Evolutionary conservation across 2,888 invertebrate genomes (phyloP), one percentile per base, ranked within the genome.

Genomic region (Labia minor): DNA sequence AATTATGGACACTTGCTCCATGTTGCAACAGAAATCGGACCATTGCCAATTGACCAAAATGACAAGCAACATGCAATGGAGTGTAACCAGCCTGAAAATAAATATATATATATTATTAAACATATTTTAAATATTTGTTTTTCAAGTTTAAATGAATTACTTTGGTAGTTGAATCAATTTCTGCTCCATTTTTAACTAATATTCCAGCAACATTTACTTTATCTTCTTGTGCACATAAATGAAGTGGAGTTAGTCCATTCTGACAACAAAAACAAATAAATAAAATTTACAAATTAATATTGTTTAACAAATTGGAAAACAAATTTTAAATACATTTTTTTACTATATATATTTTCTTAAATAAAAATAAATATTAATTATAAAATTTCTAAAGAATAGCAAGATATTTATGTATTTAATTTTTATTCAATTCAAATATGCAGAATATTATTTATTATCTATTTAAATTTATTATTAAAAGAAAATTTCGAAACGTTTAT

Each of bases 21-120:
- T 93, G 90, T 70, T 92, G 92, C 63, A 98, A 81, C 67, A 99
- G 82, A 76, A 92, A 89, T 68, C 90, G 85, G 14, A 97, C 92
- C 83, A 95, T 92, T 70, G 91, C 90, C 66, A 90, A 85, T 79
- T 95, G 96, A 0, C 97, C 98, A 78, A 96, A 95, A 77, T 99
- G 98, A 66, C 95, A 93, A 3, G 98, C 96, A 10, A 97, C 92
- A 78, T 99, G 98, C 62, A 99, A 83, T 0, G 98, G 95, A 1
- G 96, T 92, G 81, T 96, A 95, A 0, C 97, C 97, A 71, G 94
- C 84, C 78, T 81, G 70, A 70, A n/a, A n/a, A n/a, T 72, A 66
- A 67, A 21, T 62, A 20, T 16, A 66, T 21, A 61, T n/a, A 65
- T 11, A 10, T 11, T 21, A 19, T n/a, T n/a, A n/a, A n/a, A n/a